A percentile compares a stretch with the other conserved stretches of the same genome.
phyloP scores from a whole-genome alignment of 30 jellyfish, hydroid and myxozoan genomes.

The Hydractinia symbiolongicarpus region DNA sequence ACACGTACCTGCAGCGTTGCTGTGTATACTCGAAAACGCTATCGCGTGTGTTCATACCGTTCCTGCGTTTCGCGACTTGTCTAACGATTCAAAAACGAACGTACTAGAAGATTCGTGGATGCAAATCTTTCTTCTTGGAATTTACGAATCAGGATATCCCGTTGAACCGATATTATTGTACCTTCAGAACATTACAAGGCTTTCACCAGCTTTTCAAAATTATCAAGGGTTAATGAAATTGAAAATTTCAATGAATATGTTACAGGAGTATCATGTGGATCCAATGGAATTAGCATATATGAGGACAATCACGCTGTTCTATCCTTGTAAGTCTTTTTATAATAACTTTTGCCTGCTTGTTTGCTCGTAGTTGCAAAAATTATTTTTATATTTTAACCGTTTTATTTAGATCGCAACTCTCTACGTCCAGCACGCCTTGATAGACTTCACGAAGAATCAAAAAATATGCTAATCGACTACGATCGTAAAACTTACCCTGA shows the following conservation, averaged over 20 bases:
- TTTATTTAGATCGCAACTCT: no score
- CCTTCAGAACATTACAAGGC: constrained; percentile 30
- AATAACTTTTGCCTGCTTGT: background rate
- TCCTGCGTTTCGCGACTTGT: constrained; percentile 67
- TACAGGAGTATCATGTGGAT: constrained; percentile 58
- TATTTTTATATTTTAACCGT: background rate
- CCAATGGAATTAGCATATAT: constrained; percentile 70
- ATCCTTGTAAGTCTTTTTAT: constrained; percentile 57
- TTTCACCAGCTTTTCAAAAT: constrained; percentile 27
- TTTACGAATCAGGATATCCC: constrained; percentile 44
- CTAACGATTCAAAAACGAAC: constrained; percentile 46
- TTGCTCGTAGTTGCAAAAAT: background rate
- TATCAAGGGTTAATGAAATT: constrained; percentile 39
- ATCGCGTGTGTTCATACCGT: constrained; percentile 62
- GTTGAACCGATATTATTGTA: constrained; percentile 46
- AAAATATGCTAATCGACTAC: constrained; percentile 8
- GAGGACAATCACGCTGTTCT: constrained; percentile 73
- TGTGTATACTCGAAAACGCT: constrained; percentile 39
- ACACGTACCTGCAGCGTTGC: constrained; percentile 43
- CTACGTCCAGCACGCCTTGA: background rate
- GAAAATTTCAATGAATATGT: constrained; percentile 41
- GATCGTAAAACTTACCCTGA: background rate
- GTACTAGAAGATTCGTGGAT: constrained; percentile 77
- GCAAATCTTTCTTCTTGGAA: constrained; percentile 52
- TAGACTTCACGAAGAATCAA: constrained; percentile 11